Conservation (phyloP, 2,797 vertebrate genomes). For the Oreochromis grahami region DNA sequence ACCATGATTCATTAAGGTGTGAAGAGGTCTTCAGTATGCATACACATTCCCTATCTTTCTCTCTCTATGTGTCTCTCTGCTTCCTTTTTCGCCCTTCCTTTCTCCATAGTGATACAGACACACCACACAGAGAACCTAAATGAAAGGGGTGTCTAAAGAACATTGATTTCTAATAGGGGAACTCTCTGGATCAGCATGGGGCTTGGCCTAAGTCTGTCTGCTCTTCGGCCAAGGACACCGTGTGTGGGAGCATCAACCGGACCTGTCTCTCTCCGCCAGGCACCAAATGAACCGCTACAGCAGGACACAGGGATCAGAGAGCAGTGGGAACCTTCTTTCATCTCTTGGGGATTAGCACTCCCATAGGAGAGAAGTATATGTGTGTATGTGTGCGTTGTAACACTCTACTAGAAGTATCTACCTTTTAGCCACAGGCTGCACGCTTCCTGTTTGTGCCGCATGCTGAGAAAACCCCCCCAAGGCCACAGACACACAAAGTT, state of each 20-base stretch:
- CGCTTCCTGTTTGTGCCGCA: slow-evolving; percentile 53
- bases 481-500: slow-evolving; percentile 42
- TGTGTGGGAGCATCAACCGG: slow-evolving; percentile 42
- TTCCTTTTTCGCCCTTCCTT: not conserved
- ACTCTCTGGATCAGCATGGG: slow-evolving; percentile 60
- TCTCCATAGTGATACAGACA: slow-evolving; percentile 25
- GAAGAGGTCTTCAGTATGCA: slow-evolving; percentile 25
- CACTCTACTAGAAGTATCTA: slow-evolving; percentile 44
- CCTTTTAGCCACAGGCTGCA: slow-evolving; percentile 59
- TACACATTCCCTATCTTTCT: not conserved
- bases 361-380: slow-evolving; percentile 39
- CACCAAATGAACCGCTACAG: slow-evolving; percentile 64
- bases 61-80: not conserved
- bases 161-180: slow-evolving; percentile 73
- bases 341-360: slow-evolving; percentile 66
- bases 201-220: slow-evolving; percentile 42
- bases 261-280: slow-evolving; percentile 48
- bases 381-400: slow-evolving; percentile 35
- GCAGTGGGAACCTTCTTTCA: slow-evolving; percentile 61
- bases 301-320: slow-evolving; percentile 60
- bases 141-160: slow-evolving; percentile 62
- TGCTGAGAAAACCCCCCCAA: slow-evolving; percentile 49
- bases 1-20: slow-evolving; percentile 36
- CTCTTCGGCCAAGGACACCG: slow-evolving; percentile 55
- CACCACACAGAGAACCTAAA: slow-evolving; percentile 50